A percentile compares a stretch with the other conserved stretches of the same genome.
These are phyloP conservation scores for Pseudorhombus dupliciocellatus DNA, from an alignment of 2,113 vertebrate species.

Conservation along the genomic window DNA sequence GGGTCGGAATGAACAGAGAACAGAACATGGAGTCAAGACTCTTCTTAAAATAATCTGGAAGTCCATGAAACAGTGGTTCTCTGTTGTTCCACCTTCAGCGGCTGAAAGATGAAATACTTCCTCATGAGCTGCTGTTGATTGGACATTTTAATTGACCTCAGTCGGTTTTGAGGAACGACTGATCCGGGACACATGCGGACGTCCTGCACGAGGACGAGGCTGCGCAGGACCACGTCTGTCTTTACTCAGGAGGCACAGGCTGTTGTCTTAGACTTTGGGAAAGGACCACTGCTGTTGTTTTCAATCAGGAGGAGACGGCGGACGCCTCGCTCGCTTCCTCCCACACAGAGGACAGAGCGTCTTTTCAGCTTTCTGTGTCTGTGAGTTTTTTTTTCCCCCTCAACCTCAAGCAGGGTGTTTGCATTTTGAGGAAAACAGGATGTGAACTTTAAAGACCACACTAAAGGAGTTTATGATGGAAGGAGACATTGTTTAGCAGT, in stretches of 20 bases:
- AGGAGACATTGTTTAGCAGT: conserved; percentile 71
- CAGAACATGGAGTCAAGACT: too few relatives aligned
- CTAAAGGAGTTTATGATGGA: conserved; percentile 65
- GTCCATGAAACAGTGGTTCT: too few relatives aligned
- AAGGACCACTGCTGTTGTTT: background rate
- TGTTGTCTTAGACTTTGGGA: background rate
- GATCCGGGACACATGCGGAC: background rate
- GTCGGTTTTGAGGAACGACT: background rate
- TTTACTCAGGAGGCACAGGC: background rate
- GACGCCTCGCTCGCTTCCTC: conserved; percentile 25
- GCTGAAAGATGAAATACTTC: too few relatives aligned
- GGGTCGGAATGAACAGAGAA: too few relatives aligned
- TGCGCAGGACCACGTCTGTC: background rate
- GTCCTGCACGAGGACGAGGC: background rate
- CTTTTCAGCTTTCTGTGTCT: conserved; percentile 26
- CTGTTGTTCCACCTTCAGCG: too few relatives aligned
- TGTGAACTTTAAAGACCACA: conserved; percentile 70
- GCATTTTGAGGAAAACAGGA: conserved; percentile 75
- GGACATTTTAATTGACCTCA: background rate
- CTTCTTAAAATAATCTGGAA: too few relatives aligned
- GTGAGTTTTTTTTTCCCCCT: conserved; percentile 12
- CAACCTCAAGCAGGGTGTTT: conserved; percentile 55
- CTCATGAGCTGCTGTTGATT: background rate
- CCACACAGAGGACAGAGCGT: conserved; percentile 47
- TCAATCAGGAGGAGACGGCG: conserved; percentile 18